Conservation (phyloP, 1,140 invertebrate species). For the Polyergus mexicanus region DNA sequence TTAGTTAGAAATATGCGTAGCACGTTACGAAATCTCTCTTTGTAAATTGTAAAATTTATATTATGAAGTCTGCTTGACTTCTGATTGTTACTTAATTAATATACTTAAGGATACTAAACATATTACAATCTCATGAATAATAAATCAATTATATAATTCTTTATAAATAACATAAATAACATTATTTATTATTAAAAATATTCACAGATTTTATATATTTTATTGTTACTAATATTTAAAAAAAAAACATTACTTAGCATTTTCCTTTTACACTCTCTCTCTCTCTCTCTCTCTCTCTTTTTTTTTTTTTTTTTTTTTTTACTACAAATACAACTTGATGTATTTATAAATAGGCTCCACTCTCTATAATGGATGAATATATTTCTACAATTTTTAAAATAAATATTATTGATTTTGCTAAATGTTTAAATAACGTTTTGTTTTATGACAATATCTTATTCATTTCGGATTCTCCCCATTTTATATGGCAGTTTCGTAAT, state of each 20-base stretch:
- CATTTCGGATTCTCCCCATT: conserved; percentile 5
- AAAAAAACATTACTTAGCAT: conserved; percentile 5
- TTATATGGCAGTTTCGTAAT: conserved; percentile 24
- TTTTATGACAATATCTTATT: conserved; percentile 15
- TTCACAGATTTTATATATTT: not conserved
- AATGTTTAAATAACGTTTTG: conserved; percentile 16
- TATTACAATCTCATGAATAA: not conserved
- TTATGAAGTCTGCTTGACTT: not conserved
- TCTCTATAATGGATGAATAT: not conserved
- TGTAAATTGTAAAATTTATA: not conserved
- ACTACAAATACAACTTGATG: too few relatives aligned
- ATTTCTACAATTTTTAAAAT: conserved; percentile 38
- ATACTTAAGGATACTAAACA: not conserved
- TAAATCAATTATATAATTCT: not conserved
- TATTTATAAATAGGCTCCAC: not conserved
- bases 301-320: not conserved
- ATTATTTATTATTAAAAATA: not conserved
- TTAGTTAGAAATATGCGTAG: not conserved
- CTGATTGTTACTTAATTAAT: not conserved
- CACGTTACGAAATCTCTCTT: not conserved
- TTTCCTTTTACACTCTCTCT: not conserved
- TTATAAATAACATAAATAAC: not conserved
- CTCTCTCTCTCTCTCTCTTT: too few relatives aligned
- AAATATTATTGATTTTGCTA: conserved; percentile 17
- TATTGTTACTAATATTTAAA: conserved; percentile 34